Conservation (phyloP, 2,113 vertebrate genomes). For the Pachyramphus minor region DNA sequence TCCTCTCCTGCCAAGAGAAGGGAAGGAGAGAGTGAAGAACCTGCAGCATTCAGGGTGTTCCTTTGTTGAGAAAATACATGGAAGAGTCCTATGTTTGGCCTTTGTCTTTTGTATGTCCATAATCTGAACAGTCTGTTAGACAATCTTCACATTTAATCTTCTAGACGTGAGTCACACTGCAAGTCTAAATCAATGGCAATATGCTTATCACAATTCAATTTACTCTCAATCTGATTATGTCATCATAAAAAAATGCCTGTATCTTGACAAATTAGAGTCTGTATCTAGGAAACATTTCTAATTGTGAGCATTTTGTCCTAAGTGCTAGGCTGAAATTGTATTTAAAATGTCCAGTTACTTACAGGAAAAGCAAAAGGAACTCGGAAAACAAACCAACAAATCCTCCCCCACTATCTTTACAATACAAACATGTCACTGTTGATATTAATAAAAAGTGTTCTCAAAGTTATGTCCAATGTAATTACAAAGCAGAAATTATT, state of each 20-base stretch:
- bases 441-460: constrained; percentile 1
- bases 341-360: background rate
- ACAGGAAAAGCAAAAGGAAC: constrained; percentile 33
- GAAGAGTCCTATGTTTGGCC: background rate
- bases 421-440: background rate
- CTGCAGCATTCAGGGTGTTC: background rate
- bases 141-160: constrained; percentile 31
- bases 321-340: background rate
- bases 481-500: constrained; percentile 25
- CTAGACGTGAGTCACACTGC: background rate
- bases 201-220: constrained; percentile 47
- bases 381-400: background rate
- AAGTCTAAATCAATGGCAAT: constrained; percentile 40
- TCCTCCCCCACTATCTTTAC: background rate
- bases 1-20: background rate
- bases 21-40: background rate
- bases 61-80: background rate
- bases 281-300: constrained; percentile 21
- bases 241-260: background rate
- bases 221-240: constrained; percentile 28
- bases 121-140: background rate
- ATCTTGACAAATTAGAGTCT: constrained; percentile 11
- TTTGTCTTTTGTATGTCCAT: background rate
- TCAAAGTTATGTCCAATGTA: background rate
- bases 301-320: background rate